Evolutionary conservation across 2,888 invertebrate species (phyloP).

Genomic region (Drosophila pseudotakahashii): DNA sequence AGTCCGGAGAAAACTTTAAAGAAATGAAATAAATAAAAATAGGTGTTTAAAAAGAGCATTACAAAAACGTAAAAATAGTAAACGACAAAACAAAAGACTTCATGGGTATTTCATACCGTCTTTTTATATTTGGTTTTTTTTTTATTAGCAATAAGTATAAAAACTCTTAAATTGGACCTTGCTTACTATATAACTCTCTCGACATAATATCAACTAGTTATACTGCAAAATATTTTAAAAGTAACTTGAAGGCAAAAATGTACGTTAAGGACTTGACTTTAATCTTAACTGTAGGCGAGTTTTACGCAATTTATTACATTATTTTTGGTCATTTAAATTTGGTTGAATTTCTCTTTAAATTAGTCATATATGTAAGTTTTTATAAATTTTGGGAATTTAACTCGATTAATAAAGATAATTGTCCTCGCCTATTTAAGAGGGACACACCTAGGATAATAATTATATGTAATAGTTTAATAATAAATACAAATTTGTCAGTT

Average conservation of each 20-base stretch:
- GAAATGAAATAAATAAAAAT: slow-evolving; percentile 10
- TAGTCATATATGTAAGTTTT: not conserved
- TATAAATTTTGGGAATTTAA: not conserved
- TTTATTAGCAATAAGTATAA: slow-evolving; percentile 69
- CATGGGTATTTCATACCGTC: not conserved
- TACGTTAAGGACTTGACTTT: not conserved
- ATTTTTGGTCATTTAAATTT: slow-evolving; percentile 71
- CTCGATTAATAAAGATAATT: not conserved
- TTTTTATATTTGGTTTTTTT: slow-evolving; percentile 10
- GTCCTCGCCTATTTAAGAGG: not conserved
- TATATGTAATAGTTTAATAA: not conserved
- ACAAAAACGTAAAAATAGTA: not conserved
- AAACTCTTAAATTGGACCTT: slow-evolving; percentile 43
- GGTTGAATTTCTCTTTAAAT: slow-evolving; percentile 47
- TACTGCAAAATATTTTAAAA: not conserved
- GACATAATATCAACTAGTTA: not conserved
- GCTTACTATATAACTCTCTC: slow-evolving; percentile 7
- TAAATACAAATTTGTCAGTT: slow-evolving; percentile 6
- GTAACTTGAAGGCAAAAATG: slow-evolving; percentile 17
- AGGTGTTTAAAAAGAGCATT: slow-evolving; percentile 4
- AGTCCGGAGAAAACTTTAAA: slow-evolving; percentile 7
- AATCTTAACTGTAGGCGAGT: slow-evolving; percentile 23
- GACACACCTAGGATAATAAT: not conserved
- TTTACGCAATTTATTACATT: slow-evolving; percentile 20
- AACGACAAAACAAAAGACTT: not conserved